Conservation (phyloP, 2,797 vertebrate genomes). For the Amblyopsis hoosieri region DNA sequence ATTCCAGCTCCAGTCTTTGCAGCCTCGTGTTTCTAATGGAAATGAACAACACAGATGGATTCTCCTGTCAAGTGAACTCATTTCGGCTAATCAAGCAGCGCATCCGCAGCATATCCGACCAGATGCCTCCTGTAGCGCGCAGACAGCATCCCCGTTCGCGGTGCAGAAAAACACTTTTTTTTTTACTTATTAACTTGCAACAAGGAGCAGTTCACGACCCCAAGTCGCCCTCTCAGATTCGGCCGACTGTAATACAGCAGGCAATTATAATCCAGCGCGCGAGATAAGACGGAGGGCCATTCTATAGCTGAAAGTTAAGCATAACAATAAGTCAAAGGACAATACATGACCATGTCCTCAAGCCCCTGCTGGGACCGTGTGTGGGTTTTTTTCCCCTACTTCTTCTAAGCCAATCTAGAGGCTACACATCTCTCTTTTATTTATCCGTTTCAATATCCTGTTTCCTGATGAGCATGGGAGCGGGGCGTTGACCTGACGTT, state of each 20-base stretch:
- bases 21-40: constrained; percentile 8
- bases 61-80: constrained; percentile 4
- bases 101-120: not conserved
- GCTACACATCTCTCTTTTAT: constrained; percentile 57
- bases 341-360: constrained; percentile 34
- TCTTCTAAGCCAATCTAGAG: constrained; percentile 36
- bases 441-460: constrained; percentile 76
- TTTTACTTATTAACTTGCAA: not conserved
- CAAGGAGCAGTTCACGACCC: not conserved
- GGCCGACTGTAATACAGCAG: constrained; percentile 8
- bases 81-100: not conserved
- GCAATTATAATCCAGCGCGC: constrained; percentile 13
- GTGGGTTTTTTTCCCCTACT: constrained; percentile 29
- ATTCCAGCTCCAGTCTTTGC: not conserved
- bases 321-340: constrained; percentile 53
- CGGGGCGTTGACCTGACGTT: constrained; percentile 64
- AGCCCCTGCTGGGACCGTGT: constrained; percentile 44
- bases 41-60: constrained; percentile 10
- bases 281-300: constrained; percentile 44
- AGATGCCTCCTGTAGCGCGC: not conserved
- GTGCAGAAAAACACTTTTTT: not conserved
- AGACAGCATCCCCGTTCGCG: not conserved
- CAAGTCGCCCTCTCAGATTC: constrained; percentile 21
- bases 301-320: constrained; percentile 34
- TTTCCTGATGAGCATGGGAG: constrained; percentile 62